phyloP scores from a whole-genome alignment of 2,113 vertebrate genomes.

The Bubo bubo region DNA sequence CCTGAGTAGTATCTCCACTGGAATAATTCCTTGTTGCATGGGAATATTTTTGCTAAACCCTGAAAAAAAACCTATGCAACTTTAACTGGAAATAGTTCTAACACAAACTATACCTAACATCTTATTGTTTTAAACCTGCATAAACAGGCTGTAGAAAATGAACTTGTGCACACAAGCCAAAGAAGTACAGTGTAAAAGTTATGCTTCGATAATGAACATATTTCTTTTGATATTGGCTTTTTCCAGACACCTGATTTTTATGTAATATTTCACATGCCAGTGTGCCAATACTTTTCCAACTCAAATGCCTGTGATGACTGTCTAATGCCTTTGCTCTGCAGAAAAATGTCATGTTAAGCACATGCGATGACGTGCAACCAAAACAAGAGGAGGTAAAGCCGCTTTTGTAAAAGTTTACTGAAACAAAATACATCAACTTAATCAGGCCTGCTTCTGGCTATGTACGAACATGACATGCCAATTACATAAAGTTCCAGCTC shows the following conservation, averaged over 20 bases:
- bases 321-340: not conserved
- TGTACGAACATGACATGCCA: conserved; percentile 87
- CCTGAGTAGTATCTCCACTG: not conserved
- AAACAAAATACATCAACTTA: conserved; percentile 89
- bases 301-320: not conserved
- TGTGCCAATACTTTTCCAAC: not conserved
- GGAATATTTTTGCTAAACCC: not conserved
- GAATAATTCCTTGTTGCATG: not conserved
- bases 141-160: not conserved
- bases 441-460: conserved; percentile 85
- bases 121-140: not conserved
- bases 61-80: not conserved
- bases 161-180: not conserved
- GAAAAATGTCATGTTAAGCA: conserved; percentile 52
- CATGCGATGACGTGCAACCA: conserved; percentile 67
- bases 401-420: conserved; percentile 86
- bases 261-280: not conserved
- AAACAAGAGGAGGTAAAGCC: conserved; percentile 68
- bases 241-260: not conserved
- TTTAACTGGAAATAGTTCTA: not conserved
- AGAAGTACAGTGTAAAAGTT: not conserved
- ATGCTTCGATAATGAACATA: fast-evolving
- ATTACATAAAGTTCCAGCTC: conserved; percentile 93
- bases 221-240: not conserved
- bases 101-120: not conserved